Base-by-base conservation (phyloP, 37 sponge, comb jelly and placozoan species). In the Dysidea cf. avara region DNA sequence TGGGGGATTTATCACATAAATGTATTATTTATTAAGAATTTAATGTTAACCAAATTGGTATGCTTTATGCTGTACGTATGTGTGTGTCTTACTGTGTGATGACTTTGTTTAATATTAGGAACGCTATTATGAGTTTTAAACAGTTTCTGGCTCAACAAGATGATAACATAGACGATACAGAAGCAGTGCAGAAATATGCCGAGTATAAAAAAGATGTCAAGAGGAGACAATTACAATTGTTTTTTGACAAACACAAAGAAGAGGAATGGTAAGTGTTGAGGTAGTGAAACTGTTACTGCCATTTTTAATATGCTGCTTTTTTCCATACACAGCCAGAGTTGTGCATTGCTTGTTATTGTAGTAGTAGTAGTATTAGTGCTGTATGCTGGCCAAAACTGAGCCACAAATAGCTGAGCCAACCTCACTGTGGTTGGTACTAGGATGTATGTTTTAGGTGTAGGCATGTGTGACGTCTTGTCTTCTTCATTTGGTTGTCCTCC, bases 221-320 rank as follows among this genome's bases (percentile, higher is more conserved):
- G 58, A 79, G 75, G 50, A 94, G 80, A 55, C 83, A 80, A 56
- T 75, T 91, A 14, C 70, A 69, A 21, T 82, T 92, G 54, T 98
- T 92, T 69, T 98, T 94, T 79, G 88, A 94, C 47, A 73, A 86
- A 24, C 99, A 98, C 82, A 94, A 98, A 53, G 90, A 91, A 14
- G 95, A 98, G 58, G 95, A 98, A 46, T 98, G 99, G 99, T 98
- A 49, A 66, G 81, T 51, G 20, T 6, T 20, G 2, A 28, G 61
- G 18, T n/a, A n/a, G n/a, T n/a, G n/a, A n/a, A n/a, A n/a, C n/a
- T n/a, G n/a, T n/a, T n/a, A n/a, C n/a, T n/a, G n/a, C n/a, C n/a
- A n/a, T n/a, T n/a, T 50, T 50, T 13, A 50, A 50, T 50, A 50
- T 17, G n/a, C n/a, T n/a, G n/a, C n/a, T n/a, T n/a, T n/a, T n/a